Percentiles rank a stretch among this genome's conserved stretches.
Evolutionary conservation across 2,113 vertebrate genomes (phyloP).

Genomic region (Nibea albiflora): DNA sequence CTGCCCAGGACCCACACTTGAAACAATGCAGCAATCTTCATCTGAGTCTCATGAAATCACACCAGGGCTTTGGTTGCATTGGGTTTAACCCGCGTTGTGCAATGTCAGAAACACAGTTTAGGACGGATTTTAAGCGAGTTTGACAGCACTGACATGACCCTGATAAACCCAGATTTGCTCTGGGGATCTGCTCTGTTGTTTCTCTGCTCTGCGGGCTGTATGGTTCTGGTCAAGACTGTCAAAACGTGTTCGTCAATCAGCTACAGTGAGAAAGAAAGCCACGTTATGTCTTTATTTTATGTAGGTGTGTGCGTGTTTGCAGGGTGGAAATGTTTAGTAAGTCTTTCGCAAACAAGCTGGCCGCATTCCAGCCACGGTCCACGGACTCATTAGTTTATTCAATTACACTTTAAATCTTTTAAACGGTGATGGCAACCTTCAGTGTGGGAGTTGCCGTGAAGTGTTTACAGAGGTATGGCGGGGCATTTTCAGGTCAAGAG

Average conservation of each 20-base stretch:
- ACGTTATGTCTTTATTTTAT: background rate
- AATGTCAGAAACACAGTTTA: background rate
- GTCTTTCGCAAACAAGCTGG: constrained; percentile 6
- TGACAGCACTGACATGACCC: constrained; percentile 36
- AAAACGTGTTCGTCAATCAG: constrained; percentile 23
- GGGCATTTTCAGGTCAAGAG: constrained; percentile 17
- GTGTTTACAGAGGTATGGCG: constrained; percentile 14
- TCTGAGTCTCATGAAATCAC: constrained; percentile 28
- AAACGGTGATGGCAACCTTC: background rate
- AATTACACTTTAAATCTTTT: constrained; percentile 21
- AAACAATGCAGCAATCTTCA: constrained; percentile 29
- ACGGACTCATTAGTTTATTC: constrained; percentile 45
- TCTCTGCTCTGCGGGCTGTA: constrained; percentile 8
- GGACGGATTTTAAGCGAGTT: constrained; percentile 3
- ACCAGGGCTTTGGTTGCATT: background rate
- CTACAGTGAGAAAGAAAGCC: constrained; percentile 6
- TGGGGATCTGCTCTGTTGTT: constrained; percentile 1
- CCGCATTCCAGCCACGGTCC: background rate
- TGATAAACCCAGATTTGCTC: constrained; percentile 33
- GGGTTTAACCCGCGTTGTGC: constrained; percentile 24
- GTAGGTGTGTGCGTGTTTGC: background rate
- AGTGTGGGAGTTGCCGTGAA: constrained; percentile 5
- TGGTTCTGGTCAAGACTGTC: constrained; percentile 36
- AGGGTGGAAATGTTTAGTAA: background rate
- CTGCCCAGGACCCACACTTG: constrained; percentile 11